phyloP scores from a whole-genome alignment of 2,113 vertebrate genomes.

The Sapayoa aenigma region DNA sequence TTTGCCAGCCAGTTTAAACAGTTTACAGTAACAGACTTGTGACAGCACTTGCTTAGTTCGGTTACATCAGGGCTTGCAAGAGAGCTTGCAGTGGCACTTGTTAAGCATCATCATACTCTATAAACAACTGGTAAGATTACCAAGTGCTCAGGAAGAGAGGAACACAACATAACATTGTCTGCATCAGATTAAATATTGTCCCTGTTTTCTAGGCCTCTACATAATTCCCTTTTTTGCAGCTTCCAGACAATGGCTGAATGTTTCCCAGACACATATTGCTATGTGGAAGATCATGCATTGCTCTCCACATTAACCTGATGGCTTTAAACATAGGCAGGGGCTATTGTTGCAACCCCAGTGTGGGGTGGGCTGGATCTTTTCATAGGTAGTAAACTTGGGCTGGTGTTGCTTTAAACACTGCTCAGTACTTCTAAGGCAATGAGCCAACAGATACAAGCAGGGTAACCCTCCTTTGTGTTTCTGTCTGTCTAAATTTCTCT shows the following conservation, averaged over 20 bases:
- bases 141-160: neutral
- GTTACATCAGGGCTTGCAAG: neutral
- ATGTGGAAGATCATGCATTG: fast-evolving
- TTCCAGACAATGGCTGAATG: neutral
- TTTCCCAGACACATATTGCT: neutral
- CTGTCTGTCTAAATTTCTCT: neutral
- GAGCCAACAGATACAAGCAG: neutral
- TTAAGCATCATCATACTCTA: neutral
- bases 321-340: neutral
- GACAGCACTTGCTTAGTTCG: neutral
- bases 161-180: neutral
- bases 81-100: neutral
- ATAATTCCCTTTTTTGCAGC: neutral
- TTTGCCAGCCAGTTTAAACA: neutral
- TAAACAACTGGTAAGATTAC: neutral
- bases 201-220: neutral
- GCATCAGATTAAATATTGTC: neutral
- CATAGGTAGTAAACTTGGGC: neutral
- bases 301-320: neutral
- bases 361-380: neutral
- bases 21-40: neutral
- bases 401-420: neutral
- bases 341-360: neutral
- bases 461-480: neutral
- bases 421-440: neutral